Evolutionary conservation across 2,113 vertebrate genomes (phyloP), one percentile per base, ranked within the genome.

Genomic region (Antechinus stuartii): DNA sequence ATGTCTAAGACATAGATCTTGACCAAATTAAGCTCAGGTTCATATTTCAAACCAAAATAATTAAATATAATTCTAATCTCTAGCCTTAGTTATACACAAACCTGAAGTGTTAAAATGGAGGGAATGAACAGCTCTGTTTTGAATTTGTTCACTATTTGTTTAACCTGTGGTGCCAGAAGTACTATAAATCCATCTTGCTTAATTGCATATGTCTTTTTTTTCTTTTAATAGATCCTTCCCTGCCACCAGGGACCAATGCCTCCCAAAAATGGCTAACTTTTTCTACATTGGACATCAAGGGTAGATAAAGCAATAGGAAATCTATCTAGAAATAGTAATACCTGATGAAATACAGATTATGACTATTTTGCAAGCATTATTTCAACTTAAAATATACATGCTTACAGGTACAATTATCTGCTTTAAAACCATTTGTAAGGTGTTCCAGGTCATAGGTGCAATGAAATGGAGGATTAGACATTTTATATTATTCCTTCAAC

Each of bases 121-220:
- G 93, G 90, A 94, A 96, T 92, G 90, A 96, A 94, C 84, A 97
- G 91, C 76, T 98, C 96, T 98, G 96, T 94, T 98, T 98, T 98
- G 97, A 98, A 95, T 98, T 97, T 97, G 53, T 94, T 96, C 98
- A 92, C 91, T 98, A 97, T 98, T 98, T 98, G 91, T 97, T 98
- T 98, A 98, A 98, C 97, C 97, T 97, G 61, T 93, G 90, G 94
- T 97, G 97, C 97, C 98, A 98, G 94, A 97, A 98, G 94, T 93
- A 97, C 95, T 98, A 96, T 97, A 98, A 97, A 98, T 98, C 97
- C 91, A 97, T 97, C 96, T 97, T 61, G 16, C 91, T 95, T 91
- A 89, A 97, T 96, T 97, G 92, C 2, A 0, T 68, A 14, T 94
- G 91, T 93, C 90, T 94, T 94, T 96, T 84, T 84, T 97, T 98